phyloP scores from a whole-genome alignment of 2,888 invertebrate species.

The Heteropelma amictum region DNA sequence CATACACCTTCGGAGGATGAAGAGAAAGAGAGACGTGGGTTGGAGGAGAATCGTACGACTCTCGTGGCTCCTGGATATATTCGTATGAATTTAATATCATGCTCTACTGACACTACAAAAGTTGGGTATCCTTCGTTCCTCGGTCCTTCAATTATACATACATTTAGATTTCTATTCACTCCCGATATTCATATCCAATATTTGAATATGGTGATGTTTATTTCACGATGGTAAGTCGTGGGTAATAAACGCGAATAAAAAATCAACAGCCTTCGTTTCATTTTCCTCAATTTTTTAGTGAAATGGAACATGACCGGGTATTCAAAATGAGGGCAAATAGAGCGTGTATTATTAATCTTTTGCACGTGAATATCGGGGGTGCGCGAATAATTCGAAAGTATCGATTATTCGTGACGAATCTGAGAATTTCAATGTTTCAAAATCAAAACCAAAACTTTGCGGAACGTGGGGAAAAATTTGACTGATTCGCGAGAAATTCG shows the following conservation, averaged over 20 bases:
- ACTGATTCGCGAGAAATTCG: no score
- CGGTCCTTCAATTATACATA: background rate
- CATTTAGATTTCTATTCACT: background rate
- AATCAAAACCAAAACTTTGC: no score
- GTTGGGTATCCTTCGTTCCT: no score
- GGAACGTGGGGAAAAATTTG: no score
- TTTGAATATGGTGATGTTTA: conserved; percentile 18
- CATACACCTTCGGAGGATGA: conserved; percentile 2
- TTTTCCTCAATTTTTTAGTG: background rate
- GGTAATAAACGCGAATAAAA: background rate
- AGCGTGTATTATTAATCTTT: no score
- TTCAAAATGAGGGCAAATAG: background rate
- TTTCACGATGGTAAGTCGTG: conserved; percentile 15
- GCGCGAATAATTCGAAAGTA: no score
- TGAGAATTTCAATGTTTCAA: no score
- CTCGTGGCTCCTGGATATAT: conserved; percentile 2
- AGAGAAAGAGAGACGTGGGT: background rate
- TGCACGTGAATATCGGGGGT: no score
- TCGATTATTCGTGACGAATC: no score
- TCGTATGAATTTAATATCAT: conserved; percentile 32
- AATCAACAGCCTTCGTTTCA: conserved; percentile 1
- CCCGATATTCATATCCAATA: conserved; percentile 16
- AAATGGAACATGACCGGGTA: background rate
- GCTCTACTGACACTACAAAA: conserved; percentile 1
- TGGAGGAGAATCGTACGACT: background rate